Evolutionary conservation across 2,797 vertebrate species (phyloP), one percentile per base, ranked within the genome.

Genomic region (Sebastes taczanowskii): DNA sequence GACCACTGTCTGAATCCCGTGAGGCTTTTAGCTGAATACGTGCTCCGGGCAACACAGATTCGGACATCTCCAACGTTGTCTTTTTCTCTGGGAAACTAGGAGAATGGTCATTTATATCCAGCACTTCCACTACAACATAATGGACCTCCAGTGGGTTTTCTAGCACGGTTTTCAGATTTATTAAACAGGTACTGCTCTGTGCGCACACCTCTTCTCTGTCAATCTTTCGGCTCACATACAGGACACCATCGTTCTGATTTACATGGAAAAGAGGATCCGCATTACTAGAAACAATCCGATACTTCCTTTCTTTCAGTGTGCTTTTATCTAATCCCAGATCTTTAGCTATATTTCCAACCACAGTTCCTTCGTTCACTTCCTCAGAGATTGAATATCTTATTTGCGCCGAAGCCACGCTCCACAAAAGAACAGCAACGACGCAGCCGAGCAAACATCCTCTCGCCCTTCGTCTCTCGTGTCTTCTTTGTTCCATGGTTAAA

Each of bases 81-180:
- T 86, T 90, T 76, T 69, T 66, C n/a, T 93, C 95, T 3, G 78
- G 85, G 58, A 86, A 95, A 65, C 1, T 58, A 2, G 87, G 94
- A 1, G 76, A 42, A 25, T 96, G 94, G 2, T 96, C 95, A 9
- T 96, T 97, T 59, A 97, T 82, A 18, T 97, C 96, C 2, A 78
- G 32, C 5, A 97, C 85, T 5, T 96, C 95, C 22, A 97, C 92
- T 18, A 42, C 89, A 5, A 95, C 89, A 1, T 96, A 95, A 35
- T 96, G 96, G 0, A 96, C 88, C 78, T 95, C 95, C 29, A 96
- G 84, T 0, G 96, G 96, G 1, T 94, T 79, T 68, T 96, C 95
- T 14, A 96, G 82, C 2, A 95, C 92, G 0, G 95, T 96, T 78
- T 97, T 96, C 3, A 96, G 55, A 64, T 94, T 92, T 1, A 96